Evolutionary conservation across 2,113 vertebrate species (phyloP), one percentile per base, ranked within the genome.

Genomic region (Protobothrops mucrosquamatus): DNA sequence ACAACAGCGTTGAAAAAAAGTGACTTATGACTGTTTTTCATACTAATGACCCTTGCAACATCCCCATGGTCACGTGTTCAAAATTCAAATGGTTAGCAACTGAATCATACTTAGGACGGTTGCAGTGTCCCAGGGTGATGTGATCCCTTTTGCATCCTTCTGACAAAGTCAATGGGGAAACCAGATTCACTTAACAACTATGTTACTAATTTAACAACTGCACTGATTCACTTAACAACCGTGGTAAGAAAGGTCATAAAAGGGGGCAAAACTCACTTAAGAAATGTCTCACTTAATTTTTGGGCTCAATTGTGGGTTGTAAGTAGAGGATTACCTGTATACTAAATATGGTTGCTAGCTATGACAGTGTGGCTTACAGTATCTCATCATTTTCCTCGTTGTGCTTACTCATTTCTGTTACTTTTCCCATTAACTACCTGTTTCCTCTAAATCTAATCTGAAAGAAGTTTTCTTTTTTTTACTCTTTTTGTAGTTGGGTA

Each of bases 401-500:
- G 29, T 12, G 5, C 55, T 29, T 15, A 46, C 22, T 52, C 9
- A 29, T 57, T 74, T 14, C 15, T 92, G 8, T 89, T 92, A 24
- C 46, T 89, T 92, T 2, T 4, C 92, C 0, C 90, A 20, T 92
- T 93, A 51, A 39, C 29, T 91, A 46, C 61, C 87, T 34, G 91
- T 95, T 95, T 91, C 85, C 7, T 88, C 11, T n/a, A 46, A 94
- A 74, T 48, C 4, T 61, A 88, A 39, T 91, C 85, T 92, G 4
- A 8, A 91, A 93, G 46, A 90, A 92, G 93, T 91, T 93, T 34
- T 87, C 56, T 97, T 39, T 89, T 51, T 92, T 88, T 95, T 61
- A 93, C 89, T 85, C 96, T 69, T 97, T 54, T 96, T 96, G 92
- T 97, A 99, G 99, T 95, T 99, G 91, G 99, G 98, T 89, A 99